These are phyloP conservation scores for Pheosia gnoma DNA, from an alignment of 2,888 invertebrate species.

Conservation along the genomic window DNA sequence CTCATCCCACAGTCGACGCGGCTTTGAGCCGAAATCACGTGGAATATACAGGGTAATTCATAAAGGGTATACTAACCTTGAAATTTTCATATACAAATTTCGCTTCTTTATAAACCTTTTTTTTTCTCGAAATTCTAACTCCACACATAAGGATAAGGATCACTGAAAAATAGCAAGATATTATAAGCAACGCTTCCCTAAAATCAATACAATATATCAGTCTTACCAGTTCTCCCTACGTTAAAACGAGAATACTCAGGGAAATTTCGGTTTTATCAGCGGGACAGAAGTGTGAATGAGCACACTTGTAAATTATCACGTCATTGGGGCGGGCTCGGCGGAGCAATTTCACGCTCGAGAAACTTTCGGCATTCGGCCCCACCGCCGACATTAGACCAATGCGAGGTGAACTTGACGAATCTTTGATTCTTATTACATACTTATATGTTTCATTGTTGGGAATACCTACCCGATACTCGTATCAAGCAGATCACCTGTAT, in stretches of 20 bases:
- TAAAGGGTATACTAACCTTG: background rate
- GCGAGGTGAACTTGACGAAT: conserved; percentile 19
- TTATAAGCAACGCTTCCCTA: no score
- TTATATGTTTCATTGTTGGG: no score
- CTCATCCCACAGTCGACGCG: background rate
- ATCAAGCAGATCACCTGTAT: no score
- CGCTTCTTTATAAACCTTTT: no score
- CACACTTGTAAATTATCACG: conserved; percentile 66
- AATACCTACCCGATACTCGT: no score
- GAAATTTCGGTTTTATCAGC: conserved; percentile 43
- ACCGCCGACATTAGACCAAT: conserved; percentile 36
- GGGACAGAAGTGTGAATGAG: conserved; percentile 51
- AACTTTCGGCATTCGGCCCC: conserved; percentile 37
- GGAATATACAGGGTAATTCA: no score
- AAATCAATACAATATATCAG: no score
- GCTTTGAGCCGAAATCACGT: background rate
- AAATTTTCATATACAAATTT: background rate
- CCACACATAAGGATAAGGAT: no score
- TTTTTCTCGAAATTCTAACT: no score
- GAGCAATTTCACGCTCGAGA: conserved; percentile 64
- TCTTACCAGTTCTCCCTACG: no score
- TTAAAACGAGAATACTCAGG: conserved; percentile 18
- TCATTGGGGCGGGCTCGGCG: conserved; percentile 57
- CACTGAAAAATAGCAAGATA: no score
- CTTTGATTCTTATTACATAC: background rate